Evolutionary conservation across 2,888 invertebrate species (phyloP).

Genomic region (Colletes collaris): DNA sequence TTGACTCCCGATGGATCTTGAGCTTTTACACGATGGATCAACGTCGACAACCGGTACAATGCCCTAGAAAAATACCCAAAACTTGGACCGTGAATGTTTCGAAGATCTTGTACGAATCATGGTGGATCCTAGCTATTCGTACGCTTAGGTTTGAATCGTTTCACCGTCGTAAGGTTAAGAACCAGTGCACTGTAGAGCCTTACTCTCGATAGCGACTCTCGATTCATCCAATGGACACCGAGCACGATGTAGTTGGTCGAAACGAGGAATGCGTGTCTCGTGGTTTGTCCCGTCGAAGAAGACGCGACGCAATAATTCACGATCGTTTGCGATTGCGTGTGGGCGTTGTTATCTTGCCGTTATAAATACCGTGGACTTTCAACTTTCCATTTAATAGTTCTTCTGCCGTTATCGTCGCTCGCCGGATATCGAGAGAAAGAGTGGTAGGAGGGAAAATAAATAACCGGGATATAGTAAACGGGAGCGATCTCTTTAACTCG

Average conservation of each 20-base stretch:
- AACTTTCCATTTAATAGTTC: constrained; percentile 41
- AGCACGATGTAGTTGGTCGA: neutral
- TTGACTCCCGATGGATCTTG: no score
- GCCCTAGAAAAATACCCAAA: no score
- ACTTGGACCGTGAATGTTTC: no score
- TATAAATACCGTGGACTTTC: constrained; percentile 58
- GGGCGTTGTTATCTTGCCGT: constrained; percentile 40
- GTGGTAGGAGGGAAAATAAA: constrained; percentile 40
- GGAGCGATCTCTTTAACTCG: constrained; percentile 26
- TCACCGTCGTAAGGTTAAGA: no score
- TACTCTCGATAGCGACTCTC: no score
- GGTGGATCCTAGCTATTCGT: no score
- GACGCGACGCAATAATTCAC: constrained; percentile 24
- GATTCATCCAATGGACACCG: no score
- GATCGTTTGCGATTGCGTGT: constrained; percentile 1
- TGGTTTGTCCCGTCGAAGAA: neutral
- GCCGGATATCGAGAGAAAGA: constrained; percentile 10
- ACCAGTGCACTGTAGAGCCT: no score
- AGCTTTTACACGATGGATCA: no score
- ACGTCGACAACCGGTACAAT: no score
- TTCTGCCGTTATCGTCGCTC: constrained; percentile 26
- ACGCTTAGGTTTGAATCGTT: no score
- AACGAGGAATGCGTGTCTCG: neutral
- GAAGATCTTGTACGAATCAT: no score
- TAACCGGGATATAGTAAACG: constrained; percentile 22